These are phyloP conservation scores for Abscondita cerata DNA, from an alignment of 2,888 invertebrate species.

Conservation along the genomic window DNA sequence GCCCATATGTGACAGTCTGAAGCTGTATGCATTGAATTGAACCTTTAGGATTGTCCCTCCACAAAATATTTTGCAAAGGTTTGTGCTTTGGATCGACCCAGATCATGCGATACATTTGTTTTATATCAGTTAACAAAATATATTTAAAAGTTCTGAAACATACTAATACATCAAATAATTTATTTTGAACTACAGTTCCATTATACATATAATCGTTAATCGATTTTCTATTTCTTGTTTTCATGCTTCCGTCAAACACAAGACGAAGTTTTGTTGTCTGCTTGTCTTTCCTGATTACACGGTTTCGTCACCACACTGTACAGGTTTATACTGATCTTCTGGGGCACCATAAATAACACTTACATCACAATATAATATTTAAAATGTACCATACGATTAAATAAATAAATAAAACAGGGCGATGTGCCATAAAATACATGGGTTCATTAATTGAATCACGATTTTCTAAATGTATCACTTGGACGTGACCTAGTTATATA, in stretches of 20 bases:
- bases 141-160: too few relatives aligned
- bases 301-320: too few relatives aligned
- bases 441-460: background rate
- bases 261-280: slow-evolving; percentile 3
- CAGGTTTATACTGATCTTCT: too few relatives aligned
- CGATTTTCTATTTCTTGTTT: slow-evolving; percentile 2
- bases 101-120: slow-evolving; percentile 4
- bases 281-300: slow-evolving; percentile 7
- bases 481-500: slow-evolving; percentile 19
- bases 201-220: slow-evolving; percentile 13
- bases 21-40: slow-evolving; percentile 6
- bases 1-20: too few relatives aligned
- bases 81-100: background rate
- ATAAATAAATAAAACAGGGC: too few relatives aligned
- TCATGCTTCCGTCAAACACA: slow-evolving; percentile 15
- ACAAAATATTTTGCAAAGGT: slow-evolving; percentile 8
- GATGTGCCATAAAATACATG: slow-evolving; percentile 13
- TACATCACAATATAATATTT: too few relatives aligned
- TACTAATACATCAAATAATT: slow-evolving; percentile 4
- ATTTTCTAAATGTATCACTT: background rate
- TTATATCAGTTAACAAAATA: background rate
- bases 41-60: background rate
- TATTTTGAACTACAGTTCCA: background rate
- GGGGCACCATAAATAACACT: too few relatives aligned
- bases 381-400: too few relatives aligned